Conservation (phyloP, 2,113 vertebrate genomes). For the Bostrychus sinensis region DNA sequence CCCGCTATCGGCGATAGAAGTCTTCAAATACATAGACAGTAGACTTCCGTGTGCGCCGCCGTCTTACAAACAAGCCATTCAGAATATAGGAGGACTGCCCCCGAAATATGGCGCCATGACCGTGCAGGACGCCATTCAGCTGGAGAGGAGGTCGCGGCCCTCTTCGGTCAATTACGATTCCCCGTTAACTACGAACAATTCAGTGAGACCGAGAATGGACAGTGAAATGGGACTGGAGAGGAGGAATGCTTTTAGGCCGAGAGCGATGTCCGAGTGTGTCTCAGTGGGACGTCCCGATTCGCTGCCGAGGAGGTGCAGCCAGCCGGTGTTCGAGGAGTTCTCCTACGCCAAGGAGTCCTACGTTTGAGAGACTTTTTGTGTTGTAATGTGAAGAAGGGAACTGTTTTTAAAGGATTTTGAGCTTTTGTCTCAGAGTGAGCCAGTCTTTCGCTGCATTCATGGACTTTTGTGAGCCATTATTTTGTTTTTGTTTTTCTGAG, state of each 20-base stretch:
- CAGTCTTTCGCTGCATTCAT: no score
- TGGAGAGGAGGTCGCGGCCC: constrained; percentile 59
- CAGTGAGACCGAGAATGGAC: no score
- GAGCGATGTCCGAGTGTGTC: constrained; percentile 84
- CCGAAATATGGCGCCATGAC: constrained; percentile 78
- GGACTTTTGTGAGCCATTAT: no score
- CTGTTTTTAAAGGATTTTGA: no score
- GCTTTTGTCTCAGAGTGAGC: no score
- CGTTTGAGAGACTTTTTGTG: constrained; percentile 81
- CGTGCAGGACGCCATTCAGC: constrained; percentile 78
- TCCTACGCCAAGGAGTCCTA: constrained; percentile 91
- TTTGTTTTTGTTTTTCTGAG: no score
- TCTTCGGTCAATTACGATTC: constrained; percentile 69
- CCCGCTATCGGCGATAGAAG: constrained; percentile 83
- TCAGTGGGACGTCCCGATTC: constrained; percentile 68
- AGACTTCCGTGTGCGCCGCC: constrained; percentile 83
- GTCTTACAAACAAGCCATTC: constrained; percentile 86
- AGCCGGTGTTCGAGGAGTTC: constrained; percentile 86
- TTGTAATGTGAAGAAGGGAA: no score
- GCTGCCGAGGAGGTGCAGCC: constrained; percentile 81
- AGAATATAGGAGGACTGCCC: constrained; percentile 31
- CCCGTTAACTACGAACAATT: not conserved
- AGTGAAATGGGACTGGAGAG: constrained; percentile 29
- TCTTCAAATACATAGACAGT: constrained; percentile 85
- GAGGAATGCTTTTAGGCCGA: constrained; percentile 70